Evolutionary conservation across 2,888 invertebrate genomes (phyloP).

Genomic region (Lacanobia wlatinum): DNA sequence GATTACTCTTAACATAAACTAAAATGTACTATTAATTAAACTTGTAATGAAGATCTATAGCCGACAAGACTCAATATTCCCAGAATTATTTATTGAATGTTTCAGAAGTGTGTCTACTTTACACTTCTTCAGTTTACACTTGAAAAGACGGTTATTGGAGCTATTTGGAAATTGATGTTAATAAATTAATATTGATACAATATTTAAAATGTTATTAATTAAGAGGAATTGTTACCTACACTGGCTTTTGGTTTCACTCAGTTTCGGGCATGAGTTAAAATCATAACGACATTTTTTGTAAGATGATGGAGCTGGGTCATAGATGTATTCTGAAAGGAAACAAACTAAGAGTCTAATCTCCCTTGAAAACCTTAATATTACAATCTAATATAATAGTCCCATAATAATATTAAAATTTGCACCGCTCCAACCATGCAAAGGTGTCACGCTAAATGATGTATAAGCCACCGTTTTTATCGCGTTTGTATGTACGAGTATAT

Average conservation of each 20-base stretch:
- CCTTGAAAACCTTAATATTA: background rate
- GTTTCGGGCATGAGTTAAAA: background rate
- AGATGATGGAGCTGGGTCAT: too few species aligned
- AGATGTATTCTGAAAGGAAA: background rate
- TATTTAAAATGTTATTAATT: slow-evolving; percentile 4
- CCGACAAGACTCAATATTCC: slow-evolving; percentile 7
- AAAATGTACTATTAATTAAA: slow-evolving; percentile 9
- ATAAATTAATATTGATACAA: slow-evolving; percentile 10
- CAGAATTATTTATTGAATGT: slow-evolving; percentile 5
- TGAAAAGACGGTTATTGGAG: slow-evolving; percentile 12
- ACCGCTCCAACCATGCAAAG: background rate
- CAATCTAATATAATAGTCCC: background rate
- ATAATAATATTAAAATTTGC: background rate
- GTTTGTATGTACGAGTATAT: too few species aligned
- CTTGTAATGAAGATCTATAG: slow-evolving; percentile 13
- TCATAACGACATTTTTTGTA: background rate
- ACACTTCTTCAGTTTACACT: slow-evolving; percentile 21
- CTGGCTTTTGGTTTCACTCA: background rate
- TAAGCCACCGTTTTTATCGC: too few species aligned
- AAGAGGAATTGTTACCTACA: background rate
- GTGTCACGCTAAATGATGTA: too few species aligned
- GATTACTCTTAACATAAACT: slow-evolving; percentile 11
- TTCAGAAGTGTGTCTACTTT: slow-evolving; percentile 11
- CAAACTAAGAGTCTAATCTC: background rate
- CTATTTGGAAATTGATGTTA: background rate